These are phyloP conservation scores for Trematocara zebra DNA, from an alignment of 2,113 vertebrate genomes.

Conservation along the genomic window DNA sequence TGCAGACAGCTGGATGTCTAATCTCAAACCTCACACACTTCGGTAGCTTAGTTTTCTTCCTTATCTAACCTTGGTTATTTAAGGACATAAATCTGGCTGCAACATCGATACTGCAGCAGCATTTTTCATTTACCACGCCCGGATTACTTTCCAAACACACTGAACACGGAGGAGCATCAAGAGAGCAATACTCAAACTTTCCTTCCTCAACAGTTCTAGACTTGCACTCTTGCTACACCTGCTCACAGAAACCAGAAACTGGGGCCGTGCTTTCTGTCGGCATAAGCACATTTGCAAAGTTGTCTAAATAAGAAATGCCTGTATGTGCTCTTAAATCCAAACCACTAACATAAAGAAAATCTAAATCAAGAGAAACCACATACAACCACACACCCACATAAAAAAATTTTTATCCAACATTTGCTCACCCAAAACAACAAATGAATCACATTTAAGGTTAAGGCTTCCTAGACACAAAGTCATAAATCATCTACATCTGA, in stretches of 20 bases:
- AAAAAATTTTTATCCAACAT: background rate
- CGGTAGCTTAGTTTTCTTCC: background rate
- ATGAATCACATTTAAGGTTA: background rate
- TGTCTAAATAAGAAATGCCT: background rate
- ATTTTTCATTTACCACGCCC: background rate
- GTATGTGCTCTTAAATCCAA: background rate
- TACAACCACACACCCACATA: background rate
- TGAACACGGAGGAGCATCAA: background rate
- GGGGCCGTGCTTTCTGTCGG: background rate
- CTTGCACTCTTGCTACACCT: background rate
- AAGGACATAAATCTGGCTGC: background rate
- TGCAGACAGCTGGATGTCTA: background rate
- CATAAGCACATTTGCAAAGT: background rate
- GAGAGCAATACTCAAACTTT: background rate
- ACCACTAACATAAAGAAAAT: background rate
- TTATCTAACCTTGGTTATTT: background rate
- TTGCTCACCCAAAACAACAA: background rate
- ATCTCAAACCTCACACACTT: background rate
- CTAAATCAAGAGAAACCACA: background rate
- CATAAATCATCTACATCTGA: background rate
- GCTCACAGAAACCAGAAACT: background rate
- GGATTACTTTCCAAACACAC: background rate
- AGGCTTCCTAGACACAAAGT: background rate
- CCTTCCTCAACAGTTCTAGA: background rate
- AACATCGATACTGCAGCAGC: background rate